A percentile compares a stretch with the other conserved stretches of the same genome.
Evolutionary conservation across 92 coral and sea anemone genomes (phyloP).

Genomic region (Virgularia gustaviana): DNA sequence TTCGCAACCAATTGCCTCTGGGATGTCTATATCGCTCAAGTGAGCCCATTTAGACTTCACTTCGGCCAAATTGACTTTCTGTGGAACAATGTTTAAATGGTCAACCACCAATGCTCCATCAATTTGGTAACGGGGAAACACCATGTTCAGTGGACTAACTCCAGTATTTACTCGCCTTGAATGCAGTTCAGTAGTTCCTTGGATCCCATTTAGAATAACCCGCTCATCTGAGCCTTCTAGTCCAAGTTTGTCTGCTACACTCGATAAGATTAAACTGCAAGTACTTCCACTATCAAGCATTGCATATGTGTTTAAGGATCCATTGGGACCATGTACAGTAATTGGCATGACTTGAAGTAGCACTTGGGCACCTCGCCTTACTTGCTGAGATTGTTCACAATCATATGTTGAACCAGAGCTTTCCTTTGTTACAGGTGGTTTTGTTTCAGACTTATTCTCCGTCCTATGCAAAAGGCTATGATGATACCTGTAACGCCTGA

Average conservation of each 20-base stretch:
- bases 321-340: constrained; percentile 52
- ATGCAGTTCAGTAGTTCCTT: constrained; percentile 31
- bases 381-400: too few species aligned
- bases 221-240: constrained; percentile 47
- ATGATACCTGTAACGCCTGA: too few species aligned
- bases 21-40: constrained; percentile 40
- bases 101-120: constrained; percentile 35
- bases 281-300: constrained; percentile 56
- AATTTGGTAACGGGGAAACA: constrained; percentile 39
- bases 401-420: too few species aligned
- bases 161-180: constrained; percentile 33
- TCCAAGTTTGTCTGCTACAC: constrained; percentile 48
- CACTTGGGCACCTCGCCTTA: too few species aligned
- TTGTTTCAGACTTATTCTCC: too few species aligned
- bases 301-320: constrained; percentile 39
- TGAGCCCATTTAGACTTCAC: constrained; percentile 47
- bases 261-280: constrained; percentile 43
- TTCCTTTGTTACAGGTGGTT: too few species aligned
- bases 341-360: constrained; percentile 46
- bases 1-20: constrained; percentile 38
- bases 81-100: constrained; percentile 37
- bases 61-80: constrained; percentile 30
- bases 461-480: constrained; percentile 25
- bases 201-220: constrained; percentile 46
- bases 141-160: constrained; percentile 39